These are phyloP conservation scores for Engystomops pustulosus DNA, from an alignment of 2,113 vertebrate species.

Conservation along the genomic window DNA sequence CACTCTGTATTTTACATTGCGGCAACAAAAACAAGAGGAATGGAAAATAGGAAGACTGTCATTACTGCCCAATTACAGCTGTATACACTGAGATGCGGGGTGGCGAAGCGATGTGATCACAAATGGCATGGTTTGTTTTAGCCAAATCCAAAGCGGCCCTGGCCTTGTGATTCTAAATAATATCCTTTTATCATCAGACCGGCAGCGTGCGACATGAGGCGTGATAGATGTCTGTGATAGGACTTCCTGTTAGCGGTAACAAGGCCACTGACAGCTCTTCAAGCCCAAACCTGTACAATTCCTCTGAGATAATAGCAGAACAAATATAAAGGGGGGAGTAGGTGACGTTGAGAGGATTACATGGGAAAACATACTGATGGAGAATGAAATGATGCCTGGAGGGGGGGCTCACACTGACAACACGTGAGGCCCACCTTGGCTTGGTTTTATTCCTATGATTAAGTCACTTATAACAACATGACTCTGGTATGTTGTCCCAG, in stretches of 20 bases:
- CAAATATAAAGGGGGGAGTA: slow-evolving; percentile 12
- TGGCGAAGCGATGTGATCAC: slow-evolving; percentile 51
- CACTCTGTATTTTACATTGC: slow-evolving; percentile 18
- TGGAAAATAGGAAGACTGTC: slow-evolving; percentile 41
- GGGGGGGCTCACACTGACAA: slow-evolving; percentile 23
- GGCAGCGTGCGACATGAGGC: slow-evolving; percentile 41
- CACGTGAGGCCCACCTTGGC: slow-evolving; percentile 29
- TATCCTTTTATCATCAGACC: slow-evolving; percentile 51
- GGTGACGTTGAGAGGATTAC: slow-evolving; percentile 27
- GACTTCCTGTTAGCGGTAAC: slow-evolving; percentile 49
- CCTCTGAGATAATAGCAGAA: slow-evolving; percentile 45
- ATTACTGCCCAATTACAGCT: slow-evolving; percentile 56
- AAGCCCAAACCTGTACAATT: slow-evolving; percentile 51
- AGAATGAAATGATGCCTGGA: slow-evolving; percentile 39
- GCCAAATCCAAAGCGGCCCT: slow-evolving; percentile 32
- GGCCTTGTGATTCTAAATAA: slow-evolving; percentile 57
- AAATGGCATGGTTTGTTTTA: slow-evolving; percentile 35
- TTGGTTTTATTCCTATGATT: slow-evolving; percentile 10
- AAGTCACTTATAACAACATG: slow-evolving; percentile 40
- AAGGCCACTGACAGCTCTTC: slow-evolving; percentile 53
- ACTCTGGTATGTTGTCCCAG: slow-evolving; percentile 21
- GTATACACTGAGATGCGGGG: slow-evolving; percentile 35
- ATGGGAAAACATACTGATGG: slow-evolving; percentile 43
- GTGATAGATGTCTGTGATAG: slow-evolving; percentile 40
- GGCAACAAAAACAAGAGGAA: slow-evolving; percentile 29